phyloP scores from a whole-genome alignment of 1,140 invertebrate species.

The Phenacoccus solenopsis region DNA sequence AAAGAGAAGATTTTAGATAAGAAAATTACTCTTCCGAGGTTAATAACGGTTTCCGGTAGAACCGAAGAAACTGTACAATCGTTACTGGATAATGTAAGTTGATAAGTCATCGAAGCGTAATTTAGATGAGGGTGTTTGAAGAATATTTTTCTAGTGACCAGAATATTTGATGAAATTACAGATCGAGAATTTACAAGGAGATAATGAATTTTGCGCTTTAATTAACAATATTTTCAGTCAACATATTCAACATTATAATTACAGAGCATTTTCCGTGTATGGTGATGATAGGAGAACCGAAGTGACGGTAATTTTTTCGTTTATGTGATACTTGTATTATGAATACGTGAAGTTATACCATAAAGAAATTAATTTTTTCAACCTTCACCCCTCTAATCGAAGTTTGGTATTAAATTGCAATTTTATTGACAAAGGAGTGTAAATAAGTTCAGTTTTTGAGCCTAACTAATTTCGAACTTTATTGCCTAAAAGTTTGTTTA shows the following conservation, averaged over 20 bases:
- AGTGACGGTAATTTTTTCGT: conserved; percentile 11
- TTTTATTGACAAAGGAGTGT: too few species aligned
- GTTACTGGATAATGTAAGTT: conserved; percentile 19
- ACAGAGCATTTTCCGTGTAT: conserved; percentile 39
- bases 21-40: conserved; percentile 24
- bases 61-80: conserved; percentile 18
- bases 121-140: too few species aligned
- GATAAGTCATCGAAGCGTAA: not conserved
- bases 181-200: conserved; percentile 26
- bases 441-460: too few species aligned
- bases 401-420: too few species aligned
- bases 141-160: not conserved
- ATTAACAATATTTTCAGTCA: conserved; percentile 30
- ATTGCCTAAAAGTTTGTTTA: too few species aligned
- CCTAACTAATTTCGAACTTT: too few species aligned
- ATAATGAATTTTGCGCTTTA: conserved; percentile 30
- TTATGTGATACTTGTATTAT: too few species aligned
- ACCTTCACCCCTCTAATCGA: too few species aligned
- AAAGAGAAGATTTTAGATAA: conserved; percentile 25
- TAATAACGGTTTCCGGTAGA: conserved; percentile 26
- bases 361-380: too few species aligned
- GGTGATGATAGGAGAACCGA: not conserved
- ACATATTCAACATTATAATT: conserved; percentile 34
- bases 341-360: too few species aligned
- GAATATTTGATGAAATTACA: conserved; percentile 6